Conservation (phyloP, 1,140 invertebrate genomes). For the honey bee (Apis mellifera) region DNA sequence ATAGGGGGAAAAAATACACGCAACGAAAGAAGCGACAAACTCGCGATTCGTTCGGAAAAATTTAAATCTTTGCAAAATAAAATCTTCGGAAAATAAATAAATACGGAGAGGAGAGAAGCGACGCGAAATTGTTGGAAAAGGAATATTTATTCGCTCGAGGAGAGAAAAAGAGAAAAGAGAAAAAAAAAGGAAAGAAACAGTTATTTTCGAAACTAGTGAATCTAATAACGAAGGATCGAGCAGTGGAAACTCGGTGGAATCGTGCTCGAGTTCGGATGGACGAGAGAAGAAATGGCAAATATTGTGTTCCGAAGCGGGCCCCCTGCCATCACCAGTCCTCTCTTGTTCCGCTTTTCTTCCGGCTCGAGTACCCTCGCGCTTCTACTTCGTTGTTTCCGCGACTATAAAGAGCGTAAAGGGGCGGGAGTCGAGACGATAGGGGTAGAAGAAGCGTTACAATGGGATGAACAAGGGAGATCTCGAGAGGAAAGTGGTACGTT, state of each 20-base stretch:
- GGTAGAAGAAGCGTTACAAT: not conserved
- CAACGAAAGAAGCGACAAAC: too few relatives aligned
- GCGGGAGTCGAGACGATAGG: not conserved
- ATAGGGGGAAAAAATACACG: not conserved
- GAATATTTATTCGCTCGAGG: not conserved
- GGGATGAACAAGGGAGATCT: not conserved
- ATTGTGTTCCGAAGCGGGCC: conserved; percentile 3
- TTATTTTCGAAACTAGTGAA: not conserved
- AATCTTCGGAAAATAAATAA: not conserved
- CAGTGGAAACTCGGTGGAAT: conserved; percentile 8
- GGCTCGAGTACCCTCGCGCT: conserved; percentile 21
- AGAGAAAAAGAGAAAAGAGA: not conserved
- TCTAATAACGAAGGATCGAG: conserved; percentile 28
- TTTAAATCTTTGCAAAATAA: too few relatives aligned
- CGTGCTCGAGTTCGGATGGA: not conserved
- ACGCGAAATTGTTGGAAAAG: not conserved
- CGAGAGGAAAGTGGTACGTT: not conserved
- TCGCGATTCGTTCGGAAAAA: too few relatives aligned
- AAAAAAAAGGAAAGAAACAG: too few relatives aligned
- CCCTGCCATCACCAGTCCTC: not conserved
- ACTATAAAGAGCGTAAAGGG: not conserved
- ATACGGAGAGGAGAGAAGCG: not conserved
- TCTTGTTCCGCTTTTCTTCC: conserved; percentile 29
- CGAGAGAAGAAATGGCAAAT: conserved; percentile 31
- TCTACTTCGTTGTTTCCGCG: conserved; percentile 15